A percentile compares a stretch with the other conserved stretches of the same genome.
These are phyloP conservation scores for Sinohyriopsis cumingii DNA, from an alignment of 2,888 invertebrate genomes.

Conservation along the genomic window DNA sequence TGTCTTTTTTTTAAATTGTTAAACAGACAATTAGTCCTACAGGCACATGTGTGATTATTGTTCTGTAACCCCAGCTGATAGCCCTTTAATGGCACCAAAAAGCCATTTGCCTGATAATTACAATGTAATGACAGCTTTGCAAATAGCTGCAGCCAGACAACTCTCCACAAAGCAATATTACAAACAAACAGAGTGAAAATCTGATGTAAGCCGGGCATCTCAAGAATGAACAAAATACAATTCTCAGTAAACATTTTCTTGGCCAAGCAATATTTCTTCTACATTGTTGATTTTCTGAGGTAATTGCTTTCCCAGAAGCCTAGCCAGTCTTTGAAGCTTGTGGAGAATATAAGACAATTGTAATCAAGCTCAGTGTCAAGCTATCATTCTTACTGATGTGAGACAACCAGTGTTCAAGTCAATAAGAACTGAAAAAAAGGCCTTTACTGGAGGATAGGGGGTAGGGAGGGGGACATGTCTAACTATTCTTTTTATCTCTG, in stretches of 20 bases:
- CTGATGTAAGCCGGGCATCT: conserved; percentile 14
- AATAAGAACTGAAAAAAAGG: no score
- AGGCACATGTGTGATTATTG: neutral
- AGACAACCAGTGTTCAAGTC: no score
- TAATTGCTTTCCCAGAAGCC: conserved; percentile 28
- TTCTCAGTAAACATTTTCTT: conserved; percentile 36
- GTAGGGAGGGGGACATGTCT: no score
- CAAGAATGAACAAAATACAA: conserved; percentile 25
- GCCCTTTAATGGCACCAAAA: neutral
- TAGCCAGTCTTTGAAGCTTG: no score
- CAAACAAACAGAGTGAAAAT: conserved; percentile 4
- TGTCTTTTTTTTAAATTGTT: neutral
- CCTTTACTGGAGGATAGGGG: no score
- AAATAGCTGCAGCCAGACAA: no score
- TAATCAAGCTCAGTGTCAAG: no score
- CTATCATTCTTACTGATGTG: no score
- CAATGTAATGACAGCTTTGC: neutral
- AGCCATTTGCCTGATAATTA: neutral
- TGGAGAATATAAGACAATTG: no score
- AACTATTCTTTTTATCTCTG: no score
- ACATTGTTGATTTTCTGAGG: conserved; percentile 21
- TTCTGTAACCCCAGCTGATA: neutral
- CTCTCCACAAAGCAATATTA: no score
- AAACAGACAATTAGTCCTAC: neutral
- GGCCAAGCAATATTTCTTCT: conserved; percentile 34